Base-by-base conservation (phyloP, 1,140 invertebrate genomes). In the Planococcus citri region DNA sequence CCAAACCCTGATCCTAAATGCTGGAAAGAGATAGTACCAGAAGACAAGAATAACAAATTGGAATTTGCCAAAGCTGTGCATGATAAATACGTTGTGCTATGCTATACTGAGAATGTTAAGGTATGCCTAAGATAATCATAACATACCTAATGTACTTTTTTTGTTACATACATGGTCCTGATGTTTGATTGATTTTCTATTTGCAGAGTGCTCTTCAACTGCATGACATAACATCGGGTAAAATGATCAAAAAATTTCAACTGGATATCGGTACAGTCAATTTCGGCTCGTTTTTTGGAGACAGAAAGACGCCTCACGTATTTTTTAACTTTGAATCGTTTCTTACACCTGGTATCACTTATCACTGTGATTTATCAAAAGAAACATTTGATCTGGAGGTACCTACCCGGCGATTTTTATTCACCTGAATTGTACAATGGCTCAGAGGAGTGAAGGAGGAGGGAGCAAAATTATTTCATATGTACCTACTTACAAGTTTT, bases 261-360 rank as follows among this genome's bases (percentile, higher is more conserved):
- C 78, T 98, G 25, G 89, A 90, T 74, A 87, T 97, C 70, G 96
- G 95, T 10, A 90, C n/a, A n/a, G n/a, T n/a, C 90, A 1, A 83
- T 98, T 33, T 84, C 84, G 27, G 88, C n/a, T n/a, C 88, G 0
- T 89, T 92, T 75, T 90, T 89, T 8, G 94, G 92, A 6, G 87
- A 92, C 75, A 90, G 88, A 75, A 86, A 90, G 73, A 86, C 94
- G 74, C 85, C 83, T 0, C 92, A 98, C 82, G 87, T 97, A 72
- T 99, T 98, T 80, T 97, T 92, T 78, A 85, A 89, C 73, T 96
- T 98, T 77, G 88, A 88, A 58, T 98, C 95, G 0, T 98, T 98
- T 79, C 83, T 98, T 21, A 91, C 88, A 58, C 96, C 97, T 20
- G 89, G 89, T 21, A 85, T 89, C 70, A 95, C 97, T 76, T 97